Evolutionary conservation across 2,797 vertebrate species (phyloP).

Genomic region (Trachops cirrhosus): DNA sequence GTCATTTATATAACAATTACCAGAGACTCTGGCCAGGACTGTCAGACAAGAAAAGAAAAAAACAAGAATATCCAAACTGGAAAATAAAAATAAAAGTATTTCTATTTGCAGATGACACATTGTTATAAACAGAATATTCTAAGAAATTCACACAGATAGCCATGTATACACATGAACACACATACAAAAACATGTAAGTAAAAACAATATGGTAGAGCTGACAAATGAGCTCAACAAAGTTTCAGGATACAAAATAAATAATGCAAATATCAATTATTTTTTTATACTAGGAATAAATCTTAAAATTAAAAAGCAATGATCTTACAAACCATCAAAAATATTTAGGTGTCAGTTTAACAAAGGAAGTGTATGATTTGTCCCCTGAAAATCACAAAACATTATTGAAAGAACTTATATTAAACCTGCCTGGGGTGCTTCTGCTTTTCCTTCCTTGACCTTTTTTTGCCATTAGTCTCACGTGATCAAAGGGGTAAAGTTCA

Average conservation of each 20-base stretch:
- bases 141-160: background rate
- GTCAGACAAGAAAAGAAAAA: background rate
- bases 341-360: background rate
- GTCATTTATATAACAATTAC: background rate
- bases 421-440: background rate
- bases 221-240: background rate
- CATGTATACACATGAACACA: background rate
- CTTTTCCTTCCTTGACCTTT: background rate
- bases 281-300: background rate
- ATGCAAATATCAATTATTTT: background rate
- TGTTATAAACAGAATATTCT: background rate
- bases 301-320: background rate
- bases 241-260: background rate
- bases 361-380: background rate
- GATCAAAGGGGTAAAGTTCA: background rate
- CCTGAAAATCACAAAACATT: background rate
- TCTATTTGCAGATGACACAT: background rate
- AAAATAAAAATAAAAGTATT: background rate
- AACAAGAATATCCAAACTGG: background rate
- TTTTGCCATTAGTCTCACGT: background rate
- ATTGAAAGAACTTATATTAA: background rate
- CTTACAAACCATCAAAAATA: background rate
- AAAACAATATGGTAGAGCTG: background rate
- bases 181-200: background rate
- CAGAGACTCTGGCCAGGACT: no score